A percentile compares a stretch with the other conserved stretches of the same genome.
phyloP scores from a whole-genome alignment of 1,140 invertebrate genomes.

The Musca domestica region DNA sequence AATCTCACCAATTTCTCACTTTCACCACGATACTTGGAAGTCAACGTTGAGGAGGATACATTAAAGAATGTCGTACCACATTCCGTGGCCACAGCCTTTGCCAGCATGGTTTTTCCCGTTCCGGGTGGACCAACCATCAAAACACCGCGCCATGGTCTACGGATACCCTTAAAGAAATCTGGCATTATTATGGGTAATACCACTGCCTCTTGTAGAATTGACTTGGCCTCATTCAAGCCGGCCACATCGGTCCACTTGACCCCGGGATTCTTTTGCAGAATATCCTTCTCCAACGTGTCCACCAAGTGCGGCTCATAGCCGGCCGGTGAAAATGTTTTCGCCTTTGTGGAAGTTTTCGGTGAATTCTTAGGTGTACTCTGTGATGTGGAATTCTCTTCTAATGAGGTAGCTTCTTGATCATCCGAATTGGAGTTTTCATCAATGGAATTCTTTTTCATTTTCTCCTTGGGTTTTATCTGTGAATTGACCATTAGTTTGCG shows the following conservation, averaged over 20 bases:
- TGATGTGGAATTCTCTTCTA: constrained; percentile 47
- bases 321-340: constrained; percentile 68
- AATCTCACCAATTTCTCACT: constrained; percentile 97
- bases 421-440: constrained; percentile 53
- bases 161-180: constrained; percentile 94
- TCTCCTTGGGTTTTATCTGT: constrained; percentile 40
- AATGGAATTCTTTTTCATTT: constrained; percentile 47
- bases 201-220: constrained; percentile 94
- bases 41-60: constrained; percentile 94
- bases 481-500: constrained; percentile 38
- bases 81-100: constrained; percentile 98
- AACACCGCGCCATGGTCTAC: constrained; percentile 87
- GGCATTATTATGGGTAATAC: constrained; percentile 97
- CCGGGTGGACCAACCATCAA: constrained; percentile 65
- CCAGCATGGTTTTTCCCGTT: constrained; percentile 97
- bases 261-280: constrained; percentile 94
- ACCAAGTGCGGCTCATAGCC: constrained; percentile 79
- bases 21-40: constrained; percentile 97
- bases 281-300: constrained; percentile 86
- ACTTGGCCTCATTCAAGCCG: constrained; percentile 92
- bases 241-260: constrained; percentile 97
- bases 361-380: constrained; percentile 36
- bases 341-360: constrained; percentile 54
- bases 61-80: constrained; percentile 99
- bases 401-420: constrained; percentile 51